phyloP scores from a whole-genome alignment of 2,797 vertebrate genomes.

The Pangasius mekongensis region DNA sequence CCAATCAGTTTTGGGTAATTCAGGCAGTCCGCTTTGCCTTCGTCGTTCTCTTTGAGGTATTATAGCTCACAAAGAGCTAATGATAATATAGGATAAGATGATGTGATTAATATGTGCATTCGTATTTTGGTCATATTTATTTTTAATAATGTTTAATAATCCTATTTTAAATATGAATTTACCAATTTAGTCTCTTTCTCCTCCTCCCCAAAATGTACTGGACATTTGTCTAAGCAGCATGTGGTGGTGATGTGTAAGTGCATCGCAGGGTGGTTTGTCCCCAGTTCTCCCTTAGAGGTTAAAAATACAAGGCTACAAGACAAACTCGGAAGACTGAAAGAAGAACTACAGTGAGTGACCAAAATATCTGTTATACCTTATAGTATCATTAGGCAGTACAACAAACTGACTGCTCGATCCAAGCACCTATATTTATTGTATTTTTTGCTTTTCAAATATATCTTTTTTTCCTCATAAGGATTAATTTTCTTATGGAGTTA shows the following conservation, averaged over 20 bases:
- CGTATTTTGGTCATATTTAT: background rate
- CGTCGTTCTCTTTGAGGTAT: constrained; percentile 92
- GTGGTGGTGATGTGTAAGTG: constrained; percentile 88
- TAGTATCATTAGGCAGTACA: background rate
- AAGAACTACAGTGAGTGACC: constrained; percentile 71
- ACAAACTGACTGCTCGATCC: no score
- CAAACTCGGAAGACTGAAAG: constrained; percentile 74
- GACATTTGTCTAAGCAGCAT: constrained; percentile 76
- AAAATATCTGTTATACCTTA: background rate
- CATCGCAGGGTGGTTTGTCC: constrained; percentile 90
- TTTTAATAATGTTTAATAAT: background rate
- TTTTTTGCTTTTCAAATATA: background rate
- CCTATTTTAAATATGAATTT: background rate
- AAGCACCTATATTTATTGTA: background rate
- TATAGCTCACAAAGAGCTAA: background rate
- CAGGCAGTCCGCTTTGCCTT: constrained; percentile 88
- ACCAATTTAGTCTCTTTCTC: background rate
- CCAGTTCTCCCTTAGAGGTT: constrained; percentile 81
- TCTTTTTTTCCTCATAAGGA: background rate
- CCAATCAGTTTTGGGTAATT: constrained; percentile 89
- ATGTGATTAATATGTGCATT: background rate
- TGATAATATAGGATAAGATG: constrained; percentile 4
- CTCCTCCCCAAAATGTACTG: background rate
- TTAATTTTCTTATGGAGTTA: background rate
- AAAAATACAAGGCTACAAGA: constrained; percentile 79